Base-by-base conservation (phyloP, 2,113 vertebrate species). In the Butastur rufipennis region DNA sequence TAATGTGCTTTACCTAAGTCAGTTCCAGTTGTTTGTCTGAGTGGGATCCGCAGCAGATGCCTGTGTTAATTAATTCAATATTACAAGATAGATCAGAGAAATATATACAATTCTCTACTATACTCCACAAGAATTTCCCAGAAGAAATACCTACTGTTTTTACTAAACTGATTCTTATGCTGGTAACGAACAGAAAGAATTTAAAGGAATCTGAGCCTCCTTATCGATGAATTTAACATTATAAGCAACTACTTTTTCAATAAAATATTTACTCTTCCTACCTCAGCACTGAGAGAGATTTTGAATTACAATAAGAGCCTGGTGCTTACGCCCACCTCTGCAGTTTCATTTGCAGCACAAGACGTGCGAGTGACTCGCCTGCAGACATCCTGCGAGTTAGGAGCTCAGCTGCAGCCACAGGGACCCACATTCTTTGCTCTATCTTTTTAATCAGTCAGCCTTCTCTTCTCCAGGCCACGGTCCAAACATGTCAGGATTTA, bases 181-280 rank as follows among this genome's bases (percentile, higher is more conserved):
- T 36, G 73, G 84, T 23, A 84, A 82, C 17, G 34, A 62, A 50
- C 53, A 70, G 53, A 68, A 87, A 53, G 79, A 86, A 50, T 34
- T 59, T 45, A 70, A 95, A 93, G 53, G 67, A 88, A 77, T 29
- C 74, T 38, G 48, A 87, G 27, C 32, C 38, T 80, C 50, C 53
- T 93, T 82, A 73, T 77, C 29, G 2, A 94, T 91, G 36, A 94
- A 89, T 93, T 96, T 95, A 95, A 82, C 91, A 87, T 95, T 67
- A 92, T 34, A 91, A 83, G 66, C 63, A 80, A 31, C 55, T 38
- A 31, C 73, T 59, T 91, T 93, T 94, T 62, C 58, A 70, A 68
- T 85, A 66, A 85, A 94, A 94, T 85, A 95, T 95, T 94, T 92
- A 63, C 62, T 86, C 85, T 88, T 90, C 15, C 48, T 25, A n/a